A percentile compares a stretch with the other conserved stretches of the same genome.
phyloP scores from a whole-genome alignment of 2,888 invertebrate genomes.

The Lumbricus terrestris region DNA sequence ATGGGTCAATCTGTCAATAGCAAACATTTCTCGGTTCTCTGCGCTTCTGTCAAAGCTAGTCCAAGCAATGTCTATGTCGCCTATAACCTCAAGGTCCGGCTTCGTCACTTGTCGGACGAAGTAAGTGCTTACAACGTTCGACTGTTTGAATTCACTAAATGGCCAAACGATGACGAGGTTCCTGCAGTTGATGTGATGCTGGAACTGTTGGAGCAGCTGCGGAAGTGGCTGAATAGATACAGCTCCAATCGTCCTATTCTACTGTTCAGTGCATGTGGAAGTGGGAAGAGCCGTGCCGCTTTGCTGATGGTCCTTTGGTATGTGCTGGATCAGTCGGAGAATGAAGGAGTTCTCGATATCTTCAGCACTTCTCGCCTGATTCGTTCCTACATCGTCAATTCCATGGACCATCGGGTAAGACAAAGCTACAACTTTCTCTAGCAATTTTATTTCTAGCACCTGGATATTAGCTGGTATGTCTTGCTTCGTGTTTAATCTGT shows the following conservation, averaged over 20 bases:
- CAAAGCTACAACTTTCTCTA: not conserved
- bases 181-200: not conserved
- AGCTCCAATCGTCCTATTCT: not conserved
- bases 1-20: not conserved
- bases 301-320: constrained; percentile 25
- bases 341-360: constrained; percentile 25
- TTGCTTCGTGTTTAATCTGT: not conserved
- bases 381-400: constrained; percentile 20
- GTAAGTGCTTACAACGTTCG: not conserved
- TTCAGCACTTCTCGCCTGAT: constrained; percentile 23
- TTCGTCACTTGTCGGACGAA: not conserved
- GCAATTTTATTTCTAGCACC: not conserved
- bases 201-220: constrained; percentile 4
- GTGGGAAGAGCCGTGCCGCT: not conserved
- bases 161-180: not conserved
- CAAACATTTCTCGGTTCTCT: not conserved
- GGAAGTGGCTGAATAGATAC: constrained; percentile 13
- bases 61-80: not conserved
- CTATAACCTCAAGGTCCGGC: constrained; percentile 1
- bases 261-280: constrained; percentile 14
- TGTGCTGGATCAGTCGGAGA: constrained; percentile 26
- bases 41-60: not conserved
- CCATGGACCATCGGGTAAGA: constrained; percentile 19
- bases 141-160: constrained; percentile 20
- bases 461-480: not conserved